These are phyloP conservation scores for Montipora foliosa DNA, from an alignment of 64 coral and sea anemone species.

Conservation along the genomic window DNA sequence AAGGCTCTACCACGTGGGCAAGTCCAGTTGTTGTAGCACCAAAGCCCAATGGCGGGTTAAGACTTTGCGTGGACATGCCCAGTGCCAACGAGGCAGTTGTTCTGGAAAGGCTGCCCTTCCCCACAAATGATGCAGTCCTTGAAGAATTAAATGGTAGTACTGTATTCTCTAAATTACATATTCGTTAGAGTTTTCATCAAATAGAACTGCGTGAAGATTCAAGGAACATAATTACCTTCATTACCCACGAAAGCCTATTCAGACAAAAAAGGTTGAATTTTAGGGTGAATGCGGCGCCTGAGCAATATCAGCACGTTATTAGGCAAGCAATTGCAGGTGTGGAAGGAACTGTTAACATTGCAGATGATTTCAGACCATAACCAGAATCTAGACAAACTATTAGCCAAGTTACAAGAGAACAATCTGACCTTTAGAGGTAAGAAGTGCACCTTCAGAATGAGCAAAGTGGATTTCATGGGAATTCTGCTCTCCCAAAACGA, in stretches of 20 bases:
- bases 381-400: neutral
- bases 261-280: constrained; percentile 19
- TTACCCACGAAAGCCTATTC: constrained; percentile 5
- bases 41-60: neutral
- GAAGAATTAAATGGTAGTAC: constrained; percentile 46
- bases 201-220: constrained; percentile 20
- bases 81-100: constrained; percentile 11
- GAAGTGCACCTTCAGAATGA: constrained; percentile 43
- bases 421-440: constrained; percentile 18
- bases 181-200: constrained; percentile 42
- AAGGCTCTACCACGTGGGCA: constrained; percentile 32
- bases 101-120: neutral
- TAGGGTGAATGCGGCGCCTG: constrained; percentile 23
- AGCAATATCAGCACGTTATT: constrained; percentile 62
- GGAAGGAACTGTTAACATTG: neutral
- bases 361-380: neutral
- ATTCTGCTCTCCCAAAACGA: neutral
- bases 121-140: constrained; percentile 16
- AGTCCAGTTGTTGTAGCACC: constrained; percentile 27
- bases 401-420: neutral
- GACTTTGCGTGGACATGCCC: neutral
- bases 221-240: constrained; percentile 13
- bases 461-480: neutral
- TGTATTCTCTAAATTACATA: constrained; percentile 22
- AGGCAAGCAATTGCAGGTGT: constrained; percentile 24